Base-by-base conservation (phyloP, 1,140 invertebrate species). In the Adoxophyes honmai region DNA sequence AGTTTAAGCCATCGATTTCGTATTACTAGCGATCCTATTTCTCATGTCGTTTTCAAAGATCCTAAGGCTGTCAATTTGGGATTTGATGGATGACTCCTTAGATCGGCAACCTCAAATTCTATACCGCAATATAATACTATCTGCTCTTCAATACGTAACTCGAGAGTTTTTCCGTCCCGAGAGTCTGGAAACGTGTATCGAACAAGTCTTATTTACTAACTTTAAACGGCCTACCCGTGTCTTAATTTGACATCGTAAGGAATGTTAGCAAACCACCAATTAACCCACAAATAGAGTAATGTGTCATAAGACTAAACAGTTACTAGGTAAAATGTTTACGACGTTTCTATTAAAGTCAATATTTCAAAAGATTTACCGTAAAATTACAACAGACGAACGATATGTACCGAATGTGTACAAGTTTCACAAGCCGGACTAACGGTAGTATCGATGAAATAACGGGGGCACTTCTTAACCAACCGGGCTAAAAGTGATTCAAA, bases 391-490 rank as follows among this genome's bases (percentile, higher is more conserved):
- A 48, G 18, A 18, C 42, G 42, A 21, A 28, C 21, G 21, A 57
- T 18, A 52, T 38, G 57, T 48, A 36, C 63, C 57, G 48, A 57
- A 60, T 59, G 39, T 58, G 58, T 57, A 63, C 56, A 59, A 60
- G 64, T 71, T 71, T 60, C 67, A 69, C 66, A 75, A 78, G 60
- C 52, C 52, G 54, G 59, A 57, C 34, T 73, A 76, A 77, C 75
- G 68, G 73, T 75, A 64, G 10, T 13, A 55, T 42, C 61, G 69
- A 67, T 66, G 60, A 64, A 75, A 64, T 66, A 80, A 71, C 66
- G 68, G 64, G 63, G 64, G 62, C 71, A 72, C 42, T 55, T 48
- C 60, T 56, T 62, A 68, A 68, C 64, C 67, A 44, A 59, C 51
- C 44, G 54, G 57, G 63, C 66, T 68, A 53, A 3, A 52, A 68